Conservation (phyloP, 2,797 vertebrate genomes). For the Chelonia mydas region DNA sequence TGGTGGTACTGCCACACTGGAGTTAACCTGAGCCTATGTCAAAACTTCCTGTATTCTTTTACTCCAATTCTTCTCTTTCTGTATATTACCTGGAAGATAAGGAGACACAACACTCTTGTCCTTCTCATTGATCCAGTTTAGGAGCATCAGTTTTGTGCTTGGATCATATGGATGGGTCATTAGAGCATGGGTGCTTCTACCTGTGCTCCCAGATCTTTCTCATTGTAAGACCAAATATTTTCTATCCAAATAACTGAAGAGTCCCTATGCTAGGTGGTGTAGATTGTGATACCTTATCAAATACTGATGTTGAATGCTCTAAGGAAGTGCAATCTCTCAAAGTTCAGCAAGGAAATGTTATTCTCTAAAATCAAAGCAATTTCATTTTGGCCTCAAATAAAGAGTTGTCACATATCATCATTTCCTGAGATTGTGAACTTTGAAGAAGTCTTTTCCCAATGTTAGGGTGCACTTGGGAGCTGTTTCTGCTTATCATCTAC, state of each 20-base stretch:
- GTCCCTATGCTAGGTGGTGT: neutral
- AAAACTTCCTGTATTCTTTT: neutral
- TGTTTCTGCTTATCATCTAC: neutral
- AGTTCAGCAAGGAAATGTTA: neutral
- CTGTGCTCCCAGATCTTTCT: neutral
- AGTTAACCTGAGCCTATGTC: neutral
- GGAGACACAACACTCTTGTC: neutral
- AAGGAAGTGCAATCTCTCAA: neutral
- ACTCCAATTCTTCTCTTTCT: neutral
- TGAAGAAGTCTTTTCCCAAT: neutral
- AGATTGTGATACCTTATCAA: neutral
- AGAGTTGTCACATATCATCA: neutral
- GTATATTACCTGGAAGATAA: neutral
- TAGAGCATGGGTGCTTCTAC: neutral
- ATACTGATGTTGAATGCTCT: neutral
- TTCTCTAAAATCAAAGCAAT: neutral
- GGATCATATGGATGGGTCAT: neutral
- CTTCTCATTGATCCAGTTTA: neutral
- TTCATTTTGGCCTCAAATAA: neutral
- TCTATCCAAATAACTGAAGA: neutral
- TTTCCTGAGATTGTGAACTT: neutral
- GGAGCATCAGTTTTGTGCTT: neutral
- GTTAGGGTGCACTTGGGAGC: neutral
- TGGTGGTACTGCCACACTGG: neutral
- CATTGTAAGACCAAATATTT: neutral